Evolutionary conservation across 2,888 invertebrate genomes (phyloP).

Genomic region (Cecidostiba fungosa): DNA sequence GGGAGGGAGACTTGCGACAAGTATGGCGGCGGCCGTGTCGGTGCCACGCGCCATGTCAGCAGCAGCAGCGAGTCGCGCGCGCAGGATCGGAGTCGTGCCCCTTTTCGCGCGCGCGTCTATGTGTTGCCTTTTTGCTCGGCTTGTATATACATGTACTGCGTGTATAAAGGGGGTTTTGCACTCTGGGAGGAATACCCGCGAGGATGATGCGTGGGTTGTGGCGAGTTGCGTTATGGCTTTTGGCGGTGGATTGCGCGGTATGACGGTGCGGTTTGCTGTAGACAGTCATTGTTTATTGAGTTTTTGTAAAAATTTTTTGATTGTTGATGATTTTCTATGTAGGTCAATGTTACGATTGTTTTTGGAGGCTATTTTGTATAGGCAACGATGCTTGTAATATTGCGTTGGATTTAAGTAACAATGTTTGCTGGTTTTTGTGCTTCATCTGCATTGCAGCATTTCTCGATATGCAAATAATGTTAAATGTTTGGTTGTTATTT

Average conservation of each 20-base stretch:
- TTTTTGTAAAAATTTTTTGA: background rate
- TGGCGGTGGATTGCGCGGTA: no score
- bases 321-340: background rate
- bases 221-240: background rate
- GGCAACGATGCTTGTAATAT: no score
- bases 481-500: no score
- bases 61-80: slow-evolving; percentile 67
- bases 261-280: background rate
- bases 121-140: background rate
- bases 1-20: background rate
- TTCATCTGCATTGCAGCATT: no score
- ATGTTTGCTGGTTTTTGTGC: no score
- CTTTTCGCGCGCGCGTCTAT: background rate
- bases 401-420: no score
- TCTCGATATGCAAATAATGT: no score
- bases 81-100: background rate
- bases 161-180: background rate
- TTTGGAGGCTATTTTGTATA: no score
- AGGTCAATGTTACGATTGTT: background rate
- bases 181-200: slow-evolving; percentile 6
- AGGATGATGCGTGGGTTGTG: background rate
- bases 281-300: background rate
- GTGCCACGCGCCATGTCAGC: slow-evolving; percentile 78
- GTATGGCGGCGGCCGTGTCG: slow-evolving; percentile 75
- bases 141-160: background rate